Evolutionary conservation across 2,888 invertebrate genomes (phyloP).

Genomic region (Allophyes oxyacanthae): DNA sequence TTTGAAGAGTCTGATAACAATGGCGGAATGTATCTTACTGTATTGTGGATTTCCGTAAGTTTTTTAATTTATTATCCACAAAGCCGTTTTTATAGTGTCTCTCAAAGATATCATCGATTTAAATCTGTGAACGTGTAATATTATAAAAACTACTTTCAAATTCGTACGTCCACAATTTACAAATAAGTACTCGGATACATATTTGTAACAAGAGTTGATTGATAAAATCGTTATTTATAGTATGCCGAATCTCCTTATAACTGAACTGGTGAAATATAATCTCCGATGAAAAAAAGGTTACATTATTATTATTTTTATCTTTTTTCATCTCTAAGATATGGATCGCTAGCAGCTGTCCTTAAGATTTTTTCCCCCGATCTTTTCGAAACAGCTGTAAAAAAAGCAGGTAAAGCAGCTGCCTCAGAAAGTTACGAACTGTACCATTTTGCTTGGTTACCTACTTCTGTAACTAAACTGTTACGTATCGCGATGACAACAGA

Average conservation of each 20-base stretch:
- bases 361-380: slow-evolving; percentile 26
- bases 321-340: slow-evolving; percentile 37
- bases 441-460: slow-evolving; percentile 14
- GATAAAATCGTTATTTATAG: neutral
- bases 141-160: no score
- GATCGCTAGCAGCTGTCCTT: slow-evolving; percentile 23
- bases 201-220: neutral
- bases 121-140: no score
- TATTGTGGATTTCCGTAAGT: no score
- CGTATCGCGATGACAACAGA: slow-evolving; percentile 48
- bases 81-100: no score
- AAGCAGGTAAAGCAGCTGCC: slow-evolving; percentile 11
- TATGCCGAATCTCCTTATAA: slow-evolving; percentile 14
- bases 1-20: no score
- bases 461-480: slow-evolving; percentile 34
- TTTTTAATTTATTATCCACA: no score
- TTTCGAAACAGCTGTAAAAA: slow-evolving; percentile 32
- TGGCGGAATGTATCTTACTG: no score
- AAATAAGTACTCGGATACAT: neutral
- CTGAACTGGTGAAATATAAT: slow-evolving; percentile 21
- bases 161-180: neutral
- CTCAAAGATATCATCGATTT: no score
- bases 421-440: slow-evolving; percentile 12
- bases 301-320: slow-evolving; percentile 4
- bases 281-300: slow-evolving; percentile 11